Percentiles rank a stretch among this genome's conserved stretches.
Evolutionary conservation across 2,888 invertebrate genomes (phyloP).

Genomic region (Dorcus parallelipipedus): DNA sequence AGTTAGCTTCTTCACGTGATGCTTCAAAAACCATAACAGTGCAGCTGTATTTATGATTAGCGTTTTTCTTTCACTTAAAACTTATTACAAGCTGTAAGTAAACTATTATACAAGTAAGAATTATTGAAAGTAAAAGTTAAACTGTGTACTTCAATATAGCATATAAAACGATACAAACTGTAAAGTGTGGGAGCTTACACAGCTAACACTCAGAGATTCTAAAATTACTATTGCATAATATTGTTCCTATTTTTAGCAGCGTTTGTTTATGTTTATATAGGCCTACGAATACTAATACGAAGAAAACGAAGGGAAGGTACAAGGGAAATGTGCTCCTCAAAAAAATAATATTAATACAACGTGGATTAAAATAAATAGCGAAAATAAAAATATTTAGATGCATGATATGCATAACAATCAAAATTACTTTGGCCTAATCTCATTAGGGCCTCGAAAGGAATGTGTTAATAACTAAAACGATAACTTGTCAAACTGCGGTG

Average conservation of each 20-base stretch:
- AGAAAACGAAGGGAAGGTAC: no score
- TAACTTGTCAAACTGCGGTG: neutral
- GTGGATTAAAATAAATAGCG: conserved; percentile 24
- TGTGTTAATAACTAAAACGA: conserved; percentile 26
- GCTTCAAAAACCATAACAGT: neutral
- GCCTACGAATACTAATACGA: no score
- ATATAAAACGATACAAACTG: conserved; percentile 6
- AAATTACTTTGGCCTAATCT: conserved; percentile 25
- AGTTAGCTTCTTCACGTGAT: no score
- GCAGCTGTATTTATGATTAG: neutral
- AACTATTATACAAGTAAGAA: conserved; percentile 11
- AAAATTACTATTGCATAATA: conserved; percentile 19
- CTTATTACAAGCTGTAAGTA: conserved; percentile 5
- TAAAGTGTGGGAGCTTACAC: conserved; percentile 3
- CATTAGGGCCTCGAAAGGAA: conserved; percentile 37
- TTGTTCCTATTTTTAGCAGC: no score
- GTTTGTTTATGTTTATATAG: no score
- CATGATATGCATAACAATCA: conserved; percentile 31
- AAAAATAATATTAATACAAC: conserved; percentile 8
- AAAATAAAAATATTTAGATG: conserved; percentile 28
- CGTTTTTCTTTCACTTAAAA: neutral
- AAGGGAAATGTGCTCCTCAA: no score
- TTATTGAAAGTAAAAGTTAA: neutral
- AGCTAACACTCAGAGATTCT: conserved; percentile 22
- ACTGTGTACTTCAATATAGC: neutral